Base-by-base conservation (phyloP, 2,888 invertebrate species). In the Phania funesta region DNA sequence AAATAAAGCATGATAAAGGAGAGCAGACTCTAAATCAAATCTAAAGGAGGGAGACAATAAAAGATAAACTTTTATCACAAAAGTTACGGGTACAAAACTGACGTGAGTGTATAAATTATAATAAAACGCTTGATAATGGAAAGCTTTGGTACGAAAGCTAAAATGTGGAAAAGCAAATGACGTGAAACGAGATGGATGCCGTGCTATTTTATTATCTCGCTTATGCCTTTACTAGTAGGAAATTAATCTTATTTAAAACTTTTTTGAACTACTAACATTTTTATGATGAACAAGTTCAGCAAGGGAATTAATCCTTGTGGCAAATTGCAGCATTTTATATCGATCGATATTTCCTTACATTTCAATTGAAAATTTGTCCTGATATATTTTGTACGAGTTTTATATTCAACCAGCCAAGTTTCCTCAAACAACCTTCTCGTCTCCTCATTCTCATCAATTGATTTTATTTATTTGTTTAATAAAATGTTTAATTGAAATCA, bases 401-500 rank as follows among this genome's bases (percentile, higher is more conserved):
- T n/a, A n/a, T n/a, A n/a, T n/a, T n/a, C n/a, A n/a, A n/a, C n/a
- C n/a, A n/a, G n/a, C n/a, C n/a, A n/a, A n/a, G n/a, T n/a, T 41
- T 11, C 5, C 5, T 22, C 13, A 20, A 48, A 48, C 11, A 22
- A 0, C 13, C 0, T 54, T 4, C 3, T 1, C 2, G 9, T 54
- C 2, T 32, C 24, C 18, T 1, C 4, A 35, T 20, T n/a, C 56
- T 29, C 41, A 2, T 9, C 8, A 6, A 32, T 3, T 11, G 7
- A n/a, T 41, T 56, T 54, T 38, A 9, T 50, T 50, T 67, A 41
- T 50, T 50, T 76, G 35, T 35, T 64, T 48, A 50, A 60, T 48
- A 41, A 70, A 67, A 81, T 77, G 44, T 73, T 62, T 73, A 77
- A 81, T 81, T 81, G 62, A 71, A 71, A 22, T 77, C 62, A 67